These are phyloP conservation scores for Porphyrio hochstetteri DNA, from an alignment of 2,113 vertebrate species.

Conservation along the genomic window DNA sequence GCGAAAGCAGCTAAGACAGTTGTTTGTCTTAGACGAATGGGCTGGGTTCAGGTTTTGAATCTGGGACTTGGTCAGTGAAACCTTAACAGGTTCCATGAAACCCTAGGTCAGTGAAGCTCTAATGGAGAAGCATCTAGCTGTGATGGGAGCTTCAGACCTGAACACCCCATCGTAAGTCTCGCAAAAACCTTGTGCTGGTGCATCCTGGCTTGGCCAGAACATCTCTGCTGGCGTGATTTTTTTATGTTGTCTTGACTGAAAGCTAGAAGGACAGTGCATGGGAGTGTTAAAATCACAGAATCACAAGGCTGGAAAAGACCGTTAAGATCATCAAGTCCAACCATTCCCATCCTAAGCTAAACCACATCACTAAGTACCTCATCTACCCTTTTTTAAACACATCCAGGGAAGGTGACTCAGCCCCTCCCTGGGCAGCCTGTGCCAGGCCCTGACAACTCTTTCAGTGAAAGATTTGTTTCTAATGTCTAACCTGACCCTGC, in stretches of 20 bases:
- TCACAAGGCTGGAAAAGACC: too few species aligned
- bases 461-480: too few species aligned
- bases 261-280: not conserved
- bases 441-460: too few species aligned
- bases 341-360: too few species aligned
- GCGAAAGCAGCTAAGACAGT: not conserved
- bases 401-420: too few species aligned
- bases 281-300: not conserved
- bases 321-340: too few species aligned
- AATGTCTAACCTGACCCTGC: too few species aligned
- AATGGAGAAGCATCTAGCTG: not conserved
- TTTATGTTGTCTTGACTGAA: not conserved
- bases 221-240: not conserved
- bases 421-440: too few species aligned
- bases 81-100: not conserved
- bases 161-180: rapidly evolving
- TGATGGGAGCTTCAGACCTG: not conserved
- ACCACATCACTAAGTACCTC: too few species aligned
- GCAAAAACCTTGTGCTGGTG: not conserved
- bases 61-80: not conserved
- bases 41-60: not conserved
- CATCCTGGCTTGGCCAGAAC: not conserved
- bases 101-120: not conserved
- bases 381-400: too few species aligned
- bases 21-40: not conserved